Evolutionary conservation across 2,113 vertebrate species (phyloP).

Genomic region (Prolemur simus): DNA sequence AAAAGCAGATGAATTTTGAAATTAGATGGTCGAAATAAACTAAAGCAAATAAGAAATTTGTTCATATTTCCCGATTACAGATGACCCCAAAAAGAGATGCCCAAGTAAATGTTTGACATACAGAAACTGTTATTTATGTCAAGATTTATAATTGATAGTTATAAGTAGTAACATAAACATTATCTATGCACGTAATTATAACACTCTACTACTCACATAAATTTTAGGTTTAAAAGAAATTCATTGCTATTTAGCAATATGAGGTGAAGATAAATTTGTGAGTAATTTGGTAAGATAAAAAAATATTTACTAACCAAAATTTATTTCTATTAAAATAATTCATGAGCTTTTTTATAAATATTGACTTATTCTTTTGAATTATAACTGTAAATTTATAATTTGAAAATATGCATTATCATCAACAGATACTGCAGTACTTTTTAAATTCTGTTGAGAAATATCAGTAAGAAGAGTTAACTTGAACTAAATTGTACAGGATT

Average conservation of each 20-base stretch:
- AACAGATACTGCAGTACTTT: not conserved
- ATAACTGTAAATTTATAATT: not conserved
- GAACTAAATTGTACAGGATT: not conserved
- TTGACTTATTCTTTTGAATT: not conserved
- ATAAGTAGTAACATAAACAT: not conserved
- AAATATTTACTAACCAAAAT: not conserved
- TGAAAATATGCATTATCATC: not conserved
- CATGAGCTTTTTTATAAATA: not conserved
- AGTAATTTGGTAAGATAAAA: not conserved
- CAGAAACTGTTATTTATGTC: not conserved
- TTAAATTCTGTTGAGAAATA: not conserved
- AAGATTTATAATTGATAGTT: not conserved
- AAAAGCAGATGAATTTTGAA: not conserved
- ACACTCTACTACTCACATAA: not conserved
- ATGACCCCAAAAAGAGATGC: not conserved
- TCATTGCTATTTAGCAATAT: not conserved
- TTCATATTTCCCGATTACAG: not conserved
- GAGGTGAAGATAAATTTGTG: not conserved
- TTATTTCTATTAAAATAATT: not conserved
- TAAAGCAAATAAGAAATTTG: not conserved
- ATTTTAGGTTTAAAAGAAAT: constrained; percentile 2
- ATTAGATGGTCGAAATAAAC: not conserved
- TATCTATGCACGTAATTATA: not conserved
- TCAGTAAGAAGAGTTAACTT: not conserved
- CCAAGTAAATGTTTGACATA: not conserved